phyloP scores from a whole-genome alignment of 1,140 invertebrate genomes.

The Chrysoperla carnea region DNA sequence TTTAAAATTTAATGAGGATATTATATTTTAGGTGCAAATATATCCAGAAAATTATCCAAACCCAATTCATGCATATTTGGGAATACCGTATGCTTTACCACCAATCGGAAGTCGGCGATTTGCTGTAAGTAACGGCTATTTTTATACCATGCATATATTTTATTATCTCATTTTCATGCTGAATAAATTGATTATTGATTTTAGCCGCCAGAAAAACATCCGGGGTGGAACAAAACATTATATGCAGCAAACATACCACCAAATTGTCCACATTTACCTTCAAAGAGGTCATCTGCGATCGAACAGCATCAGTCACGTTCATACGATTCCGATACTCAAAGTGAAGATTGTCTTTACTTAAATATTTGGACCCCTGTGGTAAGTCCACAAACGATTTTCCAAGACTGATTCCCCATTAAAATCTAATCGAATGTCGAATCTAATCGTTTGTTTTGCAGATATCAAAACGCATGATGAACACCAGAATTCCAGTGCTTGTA shows the following conservation, averaged over 20 bases:
- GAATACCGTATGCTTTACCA: conserved; percentile 46
- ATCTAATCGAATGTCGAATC: no score
- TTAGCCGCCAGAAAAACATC: conserved; percentile 26
- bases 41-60: conserved; percentile 24
- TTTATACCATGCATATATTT: not conserved
- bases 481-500: conserved; percentile 34
- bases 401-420: no score
- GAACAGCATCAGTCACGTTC: no score
- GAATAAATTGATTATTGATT: not conserved
- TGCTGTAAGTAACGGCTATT: conserved; percentile 16
- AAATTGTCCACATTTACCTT: conserved; percentile 27
- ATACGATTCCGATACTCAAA: conserved; percentile 9
- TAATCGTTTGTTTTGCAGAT: no score
- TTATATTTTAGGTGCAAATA: conserved; percentile 20
- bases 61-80: conserved; percentile 39
- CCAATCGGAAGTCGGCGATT: conserved; percentile 40
- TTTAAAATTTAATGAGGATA: no score
- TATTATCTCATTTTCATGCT: conserved; percentile 1
- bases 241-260: conserved; percentile 26
- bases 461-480: conserved; percentile 8
- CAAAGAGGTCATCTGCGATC: not conserved
- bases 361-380: conserved; percentile 37
- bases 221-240: conserved; percentile 27
- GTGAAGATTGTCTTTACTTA: conserved; percentile 32
- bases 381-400: no score